Evolutionary conservation across 2,888 invertebrate genomes (phyloP).

Genomic region (Pilophorus perplexus): DNA sequence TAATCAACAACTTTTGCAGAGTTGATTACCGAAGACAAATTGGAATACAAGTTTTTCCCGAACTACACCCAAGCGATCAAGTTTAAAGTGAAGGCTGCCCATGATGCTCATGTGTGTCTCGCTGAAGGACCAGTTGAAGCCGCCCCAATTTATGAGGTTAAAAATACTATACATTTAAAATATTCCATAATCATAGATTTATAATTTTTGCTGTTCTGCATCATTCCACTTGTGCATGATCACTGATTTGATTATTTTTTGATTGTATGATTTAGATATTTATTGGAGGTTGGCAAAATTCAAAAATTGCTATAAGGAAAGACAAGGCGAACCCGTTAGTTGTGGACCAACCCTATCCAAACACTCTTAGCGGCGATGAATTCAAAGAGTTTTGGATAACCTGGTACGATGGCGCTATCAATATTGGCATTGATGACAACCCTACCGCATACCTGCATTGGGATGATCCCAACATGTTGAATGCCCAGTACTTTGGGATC

Average conservation of each 20-base stretch:
- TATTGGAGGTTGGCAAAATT: slow-evolving; percentile 85
- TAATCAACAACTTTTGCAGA: too few relatives aligned
- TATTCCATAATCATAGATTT: too few relatives aligned
- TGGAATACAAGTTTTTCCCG: slow-evolving; percentile 79
- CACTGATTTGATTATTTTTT: too few relatives aligned
- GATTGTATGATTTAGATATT: slow-evolving; percentile 59
- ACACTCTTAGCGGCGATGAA: slow-evolving; percentile 69
- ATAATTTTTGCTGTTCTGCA: not conserved
- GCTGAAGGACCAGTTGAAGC: slow-evolving; percentile 67
- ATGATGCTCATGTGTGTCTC: slow-evolving; percentile 84
- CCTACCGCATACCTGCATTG: slow-evolving; percentile 58
- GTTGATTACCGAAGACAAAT: slow-evolving; percentile 72
- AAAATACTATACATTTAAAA: too few relatives aligned
- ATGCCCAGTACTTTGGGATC: slow-evolving; percentile 62
- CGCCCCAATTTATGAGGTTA: slow-evolving; percentile 77
- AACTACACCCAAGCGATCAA: slow-evolving; percentile 66
- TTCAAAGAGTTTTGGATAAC: slow-evolving; percentile 82
- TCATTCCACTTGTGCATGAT: not conserved
- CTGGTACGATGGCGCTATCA: slow-evolving; percentile 63
- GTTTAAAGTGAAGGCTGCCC: slow-evolving; percentile 73
- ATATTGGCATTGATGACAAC: slow-evolving; percentile 57
- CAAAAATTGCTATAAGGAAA: slow-evolving; percentile 77
- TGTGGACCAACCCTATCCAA: slow-evolving; percentile 67
- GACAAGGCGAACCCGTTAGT: slow-evolving; percentile 75
- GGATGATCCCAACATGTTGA: slow-evolving; percentile 61